Conservation (phyloP, 2,113 vertebrate species). For the Vidua chalybeata region DNA sequence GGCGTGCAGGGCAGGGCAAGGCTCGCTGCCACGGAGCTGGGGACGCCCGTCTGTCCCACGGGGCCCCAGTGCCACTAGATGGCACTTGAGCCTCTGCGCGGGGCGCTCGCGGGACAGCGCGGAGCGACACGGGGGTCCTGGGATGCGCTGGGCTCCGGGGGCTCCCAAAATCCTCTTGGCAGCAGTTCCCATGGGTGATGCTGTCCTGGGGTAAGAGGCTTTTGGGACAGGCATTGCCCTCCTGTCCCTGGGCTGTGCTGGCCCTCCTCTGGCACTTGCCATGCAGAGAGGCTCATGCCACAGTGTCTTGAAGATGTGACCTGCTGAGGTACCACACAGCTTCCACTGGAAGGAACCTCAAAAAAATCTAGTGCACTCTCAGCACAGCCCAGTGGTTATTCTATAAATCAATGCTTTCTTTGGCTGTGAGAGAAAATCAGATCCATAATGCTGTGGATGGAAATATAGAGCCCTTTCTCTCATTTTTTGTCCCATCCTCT, state of each 20-base stretch:
- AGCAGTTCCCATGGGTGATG: rapidly evolving
- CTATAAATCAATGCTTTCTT: neutral
- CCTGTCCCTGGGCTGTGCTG: neutral
- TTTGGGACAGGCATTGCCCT: neutral
- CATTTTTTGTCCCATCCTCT: neutral
- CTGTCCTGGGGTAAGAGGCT: neutral
- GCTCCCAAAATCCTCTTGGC: neutral
- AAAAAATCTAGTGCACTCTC: neutral
- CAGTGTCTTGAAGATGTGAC: neutral
- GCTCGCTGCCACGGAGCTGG: neutral
- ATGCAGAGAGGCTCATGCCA: neutral
- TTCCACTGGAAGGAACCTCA: neutral
- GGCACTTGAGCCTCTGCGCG: neutral
- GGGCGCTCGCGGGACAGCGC: neutral
- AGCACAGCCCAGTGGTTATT: neutral
- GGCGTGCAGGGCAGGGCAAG: neutral
- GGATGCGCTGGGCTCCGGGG: neutral
- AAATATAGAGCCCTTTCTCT: neutral
- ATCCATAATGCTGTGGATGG: neutral
- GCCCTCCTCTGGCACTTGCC: neutral
- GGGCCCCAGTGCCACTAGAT: neutral
- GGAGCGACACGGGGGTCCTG: neutral
- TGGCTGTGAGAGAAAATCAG: neutral
- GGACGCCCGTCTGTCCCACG: neutral
- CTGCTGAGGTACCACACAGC: neutral